phyloP scores from a whole-genome alignment of 2,113 vertebrate genomes.

The Arvicanthis niloticus region DNA sequence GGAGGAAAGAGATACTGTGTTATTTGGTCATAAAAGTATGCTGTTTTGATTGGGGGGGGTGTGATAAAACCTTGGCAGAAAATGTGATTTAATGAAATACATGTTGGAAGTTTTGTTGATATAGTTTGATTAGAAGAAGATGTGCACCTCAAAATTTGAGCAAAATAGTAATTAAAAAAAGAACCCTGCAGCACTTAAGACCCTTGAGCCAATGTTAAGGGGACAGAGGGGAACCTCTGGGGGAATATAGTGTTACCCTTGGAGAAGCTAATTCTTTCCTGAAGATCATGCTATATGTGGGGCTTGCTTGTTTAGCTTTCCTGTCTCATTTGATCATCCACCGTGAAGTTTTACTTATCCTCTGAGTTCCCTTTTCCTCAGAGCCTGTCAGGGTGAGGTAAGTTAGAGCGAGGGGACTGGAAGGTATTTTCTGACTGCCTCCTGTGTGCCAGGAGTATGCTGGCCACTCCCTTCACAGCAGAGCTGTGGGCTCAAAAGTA shows the following conservation, averaged over 20 bases:
- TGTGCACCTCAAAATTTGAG: background rate
- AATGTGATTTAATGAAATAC: conserved; percentile 20
- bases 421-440: conserved; percentile 9
- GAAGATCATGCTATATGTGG: background rate
- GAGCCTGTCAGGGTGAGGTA: conserved; percentile 7
- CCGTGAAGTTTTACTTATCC: conserved; percentile 19
- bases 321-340: background rate
- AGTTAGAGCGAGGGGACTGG: background rate
- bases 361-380: background rate
- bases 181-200: background rate
- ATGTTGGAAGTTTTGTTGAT: background rate
- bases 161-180: conserved; percentile 1
- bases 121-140: conserved; percentile 42
- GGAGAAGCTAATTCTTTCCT: background rate
- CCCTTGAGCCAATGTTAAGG: background rate
- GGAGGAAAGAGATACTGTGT: background rate
- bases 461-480: background rate
- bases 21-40: conserved; percentile 32
- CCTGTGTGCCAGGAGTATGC: background rate
- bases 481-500: background rate
- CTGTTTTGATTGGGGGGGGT: conserved; percentile 39
- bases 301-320: conserved; percentile 51
- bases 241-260: background rate
- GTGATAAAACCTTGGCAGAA: conserved; percentile 34
- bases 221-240: background rate